Conservation (phyloP, 2,113 vertebrate genomes). For the Callaeas wilsoni region DNA sequence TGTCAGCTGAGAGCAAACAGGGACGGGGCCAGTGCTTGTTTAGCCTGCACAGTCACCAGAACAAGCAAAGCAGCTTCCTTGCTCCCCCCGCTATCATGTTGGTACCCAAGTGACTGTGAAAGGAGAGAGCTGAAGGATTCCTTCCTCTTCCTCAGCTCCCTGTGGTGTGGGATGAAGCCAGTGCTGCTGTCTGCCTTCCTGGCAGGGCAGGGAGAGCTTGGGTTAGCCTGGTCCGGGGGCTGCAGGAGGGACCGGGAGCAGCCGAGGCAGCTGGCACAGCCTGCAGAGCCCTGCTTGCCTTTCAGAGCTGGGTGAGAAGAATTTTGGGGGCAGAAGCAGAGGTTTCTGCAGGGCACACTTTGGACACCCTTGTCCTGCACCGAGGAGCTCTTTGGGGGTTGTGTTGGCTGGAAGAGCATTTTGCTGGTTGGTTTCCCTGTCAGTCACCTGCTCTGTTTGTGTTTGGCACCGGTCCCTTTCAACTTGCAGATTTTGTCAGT, state of each 20-base stretch:
- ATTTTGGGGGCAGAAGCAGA: background rate
- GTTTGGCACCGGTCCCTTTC: background rate
- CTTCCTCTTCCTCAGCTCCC: background rate
- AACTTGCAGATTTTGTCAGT: background rate
- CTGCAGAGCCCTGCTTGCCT: background rate
- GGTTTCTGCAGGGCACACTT: background rate
- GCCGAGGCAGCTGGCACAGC: background rate
- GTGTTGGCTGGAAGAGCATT: background rate
- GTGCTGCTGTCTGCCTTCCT: background rate
- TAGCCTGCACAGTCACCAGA: background rate
- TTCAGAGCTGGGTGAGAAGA: background rate
- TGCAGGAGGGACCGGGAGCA: background rate
- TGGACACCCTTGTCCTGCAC: background rate
- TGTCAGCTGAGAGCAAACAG: background rate
- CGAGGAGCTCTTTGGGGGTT: background rate
- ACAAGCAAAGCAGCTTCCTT: background rate
- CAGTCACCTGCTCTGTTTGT: background rate
- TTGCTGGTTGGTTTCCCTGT: background rate
- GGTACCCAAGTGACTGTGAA: background rate
- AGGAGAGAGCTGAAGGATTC: background rate
- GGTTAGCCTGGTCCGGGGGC: too few species aligned
- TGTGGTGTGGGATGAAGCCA: background rate
- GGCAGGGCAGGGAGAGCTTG: background rate
- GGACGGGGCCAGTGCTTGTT: background rate
- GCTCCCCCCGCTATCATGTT: fast-evolving